phyloP scores from a whole-genome alignment of 1,140 invertebrate genomes.

The Calycopis cecrops region DNA sequence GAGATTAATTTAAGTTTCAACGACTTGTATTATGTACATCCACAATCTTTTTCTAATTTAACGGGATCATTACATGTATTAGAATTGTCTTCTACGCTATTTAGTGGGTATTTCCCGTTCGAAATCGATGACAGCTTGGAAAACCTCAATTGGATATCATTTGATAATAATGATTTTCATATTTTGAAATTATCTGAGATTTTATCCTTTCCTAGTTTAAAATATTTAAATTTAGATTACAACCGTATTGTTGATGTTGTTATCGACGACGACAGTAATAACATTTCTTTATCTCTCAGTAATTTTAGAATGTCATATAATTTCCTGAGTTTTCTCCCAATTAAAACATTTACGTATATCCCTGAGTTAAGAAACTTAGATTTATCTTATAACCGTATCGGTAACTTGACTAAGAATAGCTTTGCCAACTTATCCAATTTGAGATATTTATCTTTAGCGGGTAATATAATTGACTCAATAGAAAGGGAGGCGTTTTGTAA shows the following conservation, averaged over 20 bases:
- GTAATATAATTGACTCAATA: conserved; percentile 79
- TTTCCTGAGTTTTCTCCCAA: conserved; percentile 77
- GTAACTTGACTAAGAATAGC: conserved; percentile 72
- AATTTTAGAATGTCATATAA: conserved; percentile 88
- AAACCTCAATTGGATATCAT: conserved; percentile 87
- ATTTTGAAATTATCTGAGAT: conserved; percentile 80
- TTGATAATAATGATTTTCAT: conserved; percentile 92
- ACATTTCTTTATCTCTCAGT: conserved; percentile 82
- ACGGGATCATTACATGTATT: conserved; percentile 83
- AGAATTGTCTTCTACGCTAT: conserved; percentile 89
- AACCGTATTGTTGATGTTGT: conserved; percentile 83
- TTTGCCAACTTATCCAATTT: conserved; percentile 82
- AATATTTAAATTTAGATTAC: conserved; percentile 91
- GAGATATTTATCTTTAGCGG: conserved; percentile 81
- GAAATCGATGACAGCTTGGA: conserved; percentile 79
- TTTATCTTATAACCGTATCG: conserved; percentile 83
- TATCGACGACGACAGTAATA: conserved; percentile 79
- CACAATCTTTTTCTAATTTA: conserved; percentile 84
- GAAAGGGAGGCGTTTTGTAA: conserved; percentile 79
- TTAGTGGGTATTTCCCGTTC: conserved; percentile 85
- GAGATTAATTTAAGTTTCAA: conserved; percentile 94
- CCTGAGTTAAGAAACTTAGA: conserved; percentile 81
- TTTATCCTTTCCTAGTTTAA: conserved; percentile 79
- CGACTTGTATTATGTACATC: conserved; percentile 85
- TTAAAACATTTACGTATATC: conserved; percentile 80